Evolutionary conservation across 1,140 invertebrate species (phyloP), one percentile per base, ranked within the genome.

Genomic region (Reticulitermes speratus): DNA sequence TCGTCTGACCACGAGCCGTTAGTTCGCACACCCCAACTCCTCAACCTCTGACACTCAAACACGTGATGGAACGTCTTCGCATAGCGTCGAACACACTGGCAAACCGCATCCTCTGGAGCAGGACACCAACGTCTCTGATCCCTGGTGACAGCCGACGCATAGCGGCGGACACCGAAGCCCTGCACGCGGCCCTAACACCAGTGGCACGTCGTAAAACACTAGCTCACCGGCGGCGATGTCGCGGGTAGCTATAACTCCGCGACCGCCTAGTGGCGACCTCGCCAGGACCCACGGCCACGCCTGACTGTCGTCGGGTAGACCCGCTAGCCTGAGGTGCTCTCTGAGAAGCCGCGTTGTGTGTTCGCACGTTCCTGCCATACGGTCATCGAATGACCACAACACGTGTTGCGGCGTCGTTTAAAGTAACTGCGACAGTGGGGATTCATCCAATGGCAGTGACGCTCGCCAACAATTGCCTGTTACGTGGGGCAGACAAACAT

Each of bases 161-260:
- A 92, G 92, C 86, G 91, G 90, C 81, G 89, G 90, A 86, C 88
- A 87, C 87, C 91, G 88, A 55, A 90, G 92, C 88, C 92, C 91
- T 11, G 95, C 95, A 0, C 85, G 84, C 8, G 89, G 88, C 0
- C 95, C 95, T 48, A 93, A 89, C 25, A 96, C 90, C 6, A 96
- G 88, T 0, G 95, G 94, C 81, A 90, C 90, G 89, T 96, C 95
- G 2, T 93, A 90, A 88, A 95, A 95, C 23, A 96, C 93, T 52
- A 95, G 88, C 90, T 96, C 95, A 44, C 95, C 95, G 11, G 91
- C 87, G 30, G 89, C 88, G 23, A 96, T 94, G 87, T 95, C 92
- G 65, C 93, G 90, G 0, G 89, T 93, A 0, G 95, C 95, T 86
- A 96, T 93, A 19, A 96, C 87, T 23, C 95, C 95, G 12, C 95